A percentile compares a stretch with the other conserved stretches of the same genome.
These are phyloP conservation scores for Aplocera efformata DNA, from an alignment of 2,888 invertebrate species.

Conservation along the genomic window DNA sequence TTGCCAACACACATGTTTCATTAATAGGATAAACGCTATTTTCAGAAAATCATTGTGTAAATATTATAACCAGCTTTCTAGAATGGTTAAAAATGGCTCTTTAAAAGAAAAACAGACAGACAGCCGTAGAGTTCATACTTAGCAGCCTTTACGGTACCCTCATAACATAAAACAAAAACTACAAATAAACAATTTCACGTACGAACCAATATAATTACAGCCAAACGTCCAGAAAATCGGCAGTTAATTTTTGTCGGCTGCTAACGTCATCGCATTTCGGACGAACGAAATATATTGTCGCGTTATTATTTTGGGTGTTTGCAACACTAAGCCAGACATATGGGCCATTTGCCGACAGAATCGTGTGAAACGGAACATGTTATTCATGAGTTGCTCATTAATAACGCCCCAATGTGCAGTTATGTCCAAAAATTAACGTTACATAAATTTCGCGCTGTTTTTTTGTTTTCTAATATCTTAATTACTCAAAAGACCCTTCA, in stretches of 20 bases:
- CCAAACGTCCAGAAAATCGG: conserved; percentile 23
- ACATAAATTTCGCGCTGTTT: conserved; percentile 31
- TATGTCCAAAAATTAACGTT: conserved; percentile 52
- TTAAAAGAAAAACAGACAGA: no score
- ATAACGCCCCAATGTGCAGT: conserved; percentile 58
- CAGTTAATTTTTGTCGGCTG: conserved; percentile 24
- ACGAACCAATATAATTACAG: neutral
- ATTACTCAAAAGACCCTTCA: conserved; percentile 19
- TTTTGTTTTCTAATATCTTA: conserved; percentile 19
- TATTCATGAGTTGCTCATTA: conserved; percentile 65
- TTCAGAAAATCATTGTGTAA: no score
- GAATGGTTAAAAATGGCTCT: no score
- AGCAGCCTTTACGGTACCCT: no score
- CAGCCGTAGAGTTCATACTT: no score
- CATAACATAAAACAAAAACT: neutral
- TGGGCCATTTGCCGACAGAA: conserved; percentile 68
- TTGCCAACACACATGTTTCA: no score
- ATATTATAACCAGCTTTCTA: no score
- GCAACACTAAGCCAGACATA: conserved; percentile 73
- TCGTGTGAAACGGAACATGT: conserved; percentile 60
- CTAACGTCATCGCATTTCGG: conserved; percentile 17
- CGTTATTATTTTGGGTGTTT: conserved; percentile 71
- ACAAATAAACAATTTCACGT: neutral
- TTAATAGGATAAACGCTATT: no score
- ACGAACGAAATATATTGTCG: conserved; percentile 55